Evolutionary conservation across 2,113 vertebrate genomes (phyloP).

Genomic region (Heterotis niloticus): DNA sequence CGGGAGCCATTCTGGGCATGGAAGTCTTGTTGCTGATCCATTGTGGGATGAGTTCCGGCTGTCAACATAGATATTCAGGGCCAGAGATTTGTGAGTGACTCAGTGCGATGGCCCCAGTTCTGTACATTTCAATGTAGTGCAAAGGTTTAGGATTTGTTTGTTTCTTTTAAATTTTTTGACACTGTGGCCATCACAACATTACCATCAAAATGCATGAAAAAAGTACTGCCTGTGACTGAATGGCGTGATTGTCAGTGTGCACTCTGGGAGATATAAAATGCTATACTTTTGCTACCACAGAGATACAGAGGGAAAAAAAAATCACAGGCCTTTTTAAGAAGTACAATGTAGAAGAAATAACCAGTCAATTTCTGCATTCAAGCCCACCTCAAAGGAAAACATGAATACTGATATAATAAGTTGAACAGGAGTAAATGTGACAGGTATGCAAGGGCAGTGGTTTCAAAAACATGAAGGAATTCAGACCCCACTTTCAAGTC

Average conservation of each 20-base stretch:
- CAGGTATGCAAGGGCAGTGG: too few relatives aligned
- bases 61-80: background rate
- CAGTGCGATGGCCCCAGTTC: background rate
- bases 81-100: background rate
- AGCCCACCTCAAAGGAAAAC: background rate
- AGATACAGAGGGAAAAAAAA: background rate
- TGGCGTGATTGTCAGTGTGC: too few relatives aligned
- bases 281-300: too few relatives aligned
- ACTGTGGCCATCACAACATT: too few relatives aligned
- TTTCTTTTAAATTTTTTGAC: too few relatives aligned
- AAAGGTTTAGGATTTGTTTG: too few relatives aligned
- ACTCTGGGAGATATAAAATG: too few relatives aligned
- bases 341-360: background rate
- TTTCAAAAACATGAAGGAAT: too few relatives aligned
- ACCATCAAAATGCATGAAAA: too few relatives aligned
- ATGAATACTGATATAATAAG: too few relatives aligned
- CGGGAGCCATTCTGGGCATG: slow-evolving; percentile 46
- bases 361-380: background rate
- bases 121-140: background rate
- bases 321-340: background rate
- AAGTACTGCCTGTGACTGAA: too few relatives aligned
- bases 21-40: slow-evolving; percentile 62
- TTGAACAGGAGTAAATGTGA: too few relatives aligned
- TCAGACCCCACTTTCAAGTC: background rate
- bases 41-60: slow-evolving; percentile 58